phyloP scores from a whole-genome alignment of 2,113 vertebrate species.

The Silurus glanis region DNA sequence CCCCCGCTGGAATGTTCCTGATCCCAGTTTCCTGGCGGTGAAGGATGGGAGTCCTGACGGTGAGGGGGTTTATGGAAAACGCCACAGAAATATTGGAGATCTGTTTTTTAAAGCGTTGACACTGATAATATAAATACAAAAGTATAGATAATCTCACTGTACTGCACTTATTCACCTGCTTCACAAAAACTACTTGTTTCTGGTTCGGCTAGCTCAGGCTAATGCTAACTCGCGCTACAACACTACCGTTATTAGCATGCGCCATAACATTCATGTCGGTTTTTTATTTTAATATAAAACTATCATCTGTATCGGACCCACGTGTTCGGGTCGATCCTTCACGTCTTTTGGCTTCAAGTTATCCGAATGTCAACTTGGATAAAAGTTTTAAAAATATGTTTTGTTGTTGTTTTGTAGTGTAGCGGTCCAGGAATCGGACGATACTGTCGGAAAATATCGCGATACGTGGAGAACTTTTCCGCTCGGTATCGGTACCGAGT shows the following conservation, averaged over 20 bases:
- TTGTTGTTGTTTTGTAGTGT: not conserved
- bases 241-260: not conserved
- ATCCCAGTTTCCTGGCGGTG: slow-evolving; percentile 7
- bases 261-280: not conserved
- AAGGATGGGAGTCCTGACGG: slow-evolving; percentile 15
- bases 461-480: not conserved
- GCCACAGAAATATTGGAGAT: too few relatives aligned
- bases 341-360: not conserved
- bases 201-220: not conserved
- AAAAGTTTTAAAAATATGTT: not conserved
- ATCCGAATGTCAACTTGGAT: not conserved
- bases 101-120: not conserved
- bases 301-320: not conserved
- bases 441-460: not conserved
- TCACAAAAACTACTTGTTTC: not conserved
- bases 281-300: not conserved
- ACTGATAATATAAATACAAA: not conserved
- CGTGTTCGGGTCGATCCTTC: not conserved
- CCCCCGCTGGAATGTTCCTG: not conserved
- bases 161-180: not conserved
- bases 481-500: too few relatives aligned
- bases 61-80: not conserved
- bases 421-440: not conserved
- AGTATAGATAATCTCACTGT: too few relatives aligned
- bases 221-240: not conserved